phyloP scores from a whole-genome alignment of 2,888 invertebrate species.

The Phengaris alcon region DNA sequence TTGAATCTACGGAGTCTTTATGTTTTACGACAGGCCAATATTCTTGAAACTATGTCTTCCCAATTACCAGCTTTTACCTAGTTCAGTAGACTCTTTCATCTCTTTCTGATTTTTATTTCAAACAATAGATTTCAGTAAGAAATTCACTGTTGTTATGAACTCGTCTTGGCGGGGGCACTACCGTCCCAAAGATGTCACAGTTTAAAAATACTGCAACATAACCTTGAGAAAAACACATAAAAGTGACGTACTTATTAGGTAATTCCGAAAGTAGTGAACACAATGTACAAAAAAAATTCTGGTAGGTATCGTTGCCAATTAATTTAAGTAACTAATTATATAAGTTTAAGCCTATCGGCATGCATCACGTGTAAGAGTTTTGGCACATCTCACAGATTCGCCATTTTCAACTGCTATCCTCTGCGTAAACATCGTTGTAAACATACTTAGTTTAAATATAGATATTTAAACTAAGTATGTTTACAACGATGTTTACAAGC shows the following conservation, averaged over 20 bases:
- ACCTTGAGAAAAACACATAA: not conserved
- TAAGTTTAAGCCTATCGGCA: not conserved
- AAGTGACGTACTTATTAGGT: not conserved
- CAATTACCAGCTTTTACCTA: no score
- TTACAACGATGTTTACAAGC: not conserved
- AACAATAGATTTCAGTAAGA: no score
- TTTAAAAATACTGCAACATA: not conserved
- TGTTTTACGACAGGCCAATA: not conserved
- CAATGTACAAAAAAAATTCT: not conserved
- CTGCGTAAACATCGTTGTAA: no score
- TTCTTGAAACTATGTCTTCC: no score
- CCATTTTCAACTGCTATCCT: not conserved
- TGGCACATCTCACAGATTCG: slow-evolving; percentile 6
- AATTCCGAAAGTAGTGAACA: not conserved
- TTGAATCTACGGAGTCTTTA: not conserved
- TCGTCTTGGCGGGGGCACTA: no score
- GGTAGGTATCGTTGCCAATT: not conserved
- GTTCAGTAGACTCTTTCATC: no score
- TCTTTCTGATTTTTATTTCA: no score
- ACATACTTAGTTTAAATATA: no score
- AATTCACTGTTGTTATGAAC: no score
- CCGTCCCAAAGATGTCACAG: no score
- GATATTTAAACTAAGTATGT: not conserved
- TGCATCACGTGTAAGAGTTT: not conserved
- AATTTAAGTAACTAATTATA: slow-evolving; percentile 9